Evolutionary conservation across 1,140 invertebrate genomes (phyloP).

Genomic region (Diuraphis noxia): DNA sequence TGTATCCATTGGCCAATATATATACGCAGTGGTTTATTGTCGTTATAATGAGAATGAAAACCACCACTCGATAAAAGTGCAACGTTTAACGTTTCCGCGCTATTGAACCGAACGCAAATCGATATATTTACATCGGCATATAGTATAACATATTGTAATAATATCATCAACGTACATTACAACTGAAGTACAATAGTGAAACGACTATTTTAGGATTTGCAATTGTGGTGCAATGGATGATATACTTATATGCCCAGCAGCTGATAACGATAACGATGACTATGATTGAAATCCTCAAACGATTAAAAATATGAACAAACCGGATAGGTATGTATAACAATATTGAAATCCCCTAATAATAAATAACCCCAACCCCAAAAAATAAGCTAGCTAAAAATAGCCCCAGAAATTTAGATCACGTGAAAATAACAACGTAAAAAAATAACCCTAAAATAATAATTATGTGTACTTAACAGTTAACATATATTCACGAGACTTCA

Average conservation of each 20-base stretch:
- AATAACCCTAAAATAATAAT: too few relatives aligned
- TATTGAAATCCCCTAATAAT: too few relatives aligned
- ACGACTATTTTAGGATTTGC: not conserved
- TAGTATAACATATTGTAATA: not conserved
- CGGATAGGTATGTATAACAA: too few relatives aligned
- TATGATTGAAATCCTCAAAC: not conserved
- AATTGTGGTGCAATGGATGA: not conserved
- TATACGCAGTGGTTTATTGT: not conserved
- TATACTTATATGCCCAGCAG: not conserved
- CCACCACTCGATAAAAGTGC: not conserved
- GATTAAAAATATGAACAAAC: not conserved
- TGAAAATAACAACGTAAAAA: too few relatives aligned
- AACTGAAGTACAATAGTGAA: not conserved
- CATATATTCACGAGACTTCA: too few relatives aligned
- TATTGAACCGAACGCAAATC: conserved; percentile 13
- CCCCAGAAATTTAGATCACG: too few relatives aligned
- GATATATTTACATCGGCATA: not conserved
- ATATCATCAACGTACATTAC: not conserved
- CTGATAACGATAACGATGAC: not conserved
- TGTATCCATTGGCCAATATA: not conserved
- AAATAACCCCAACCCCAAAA: too few relatives aligned
- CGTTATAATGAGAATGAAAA: not conserved
- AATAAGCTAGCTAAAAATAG: too few relatives aligned
- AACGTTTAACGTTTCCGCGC: conserved; percentile 35
- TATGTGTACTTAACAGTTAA: too few relatives aligned